These are phyloP conservation scores for Andricus quercusramuli DNA, from an alignment of 2,888 invertebrate species.

Conservation along the genomic window DNA sequence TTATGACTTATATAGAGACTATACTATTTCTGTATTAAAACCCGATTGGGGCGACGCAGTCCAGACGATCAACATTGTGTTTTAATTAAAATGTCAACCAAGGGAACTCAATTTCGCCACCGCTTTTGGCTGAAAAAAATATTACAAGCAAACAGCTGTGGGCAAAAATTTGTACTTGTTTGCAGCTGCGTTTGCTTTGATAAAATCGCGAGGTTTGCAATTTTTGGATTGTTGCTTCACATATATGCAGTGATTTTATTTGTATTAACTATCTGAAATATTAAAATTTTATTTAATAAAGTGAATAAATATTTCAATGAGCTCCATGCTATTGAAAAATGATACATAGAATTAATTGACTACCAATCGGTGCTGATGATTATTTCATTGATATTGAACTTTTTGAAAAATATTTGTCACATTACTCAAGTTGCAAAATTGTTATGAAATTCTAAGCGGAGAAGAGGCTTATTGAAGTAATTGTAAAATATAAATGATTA, in stretches of 20 bases:
- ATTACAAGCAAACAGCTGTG: constrained; percentile 24
- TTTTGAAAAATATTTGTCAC: no score
- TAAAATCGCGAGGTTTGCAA: background rate
- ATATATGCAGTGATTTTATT: background rate
- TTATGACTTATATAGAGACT: constrained; percentile 19
- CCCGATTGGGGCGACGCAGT: constrained; percentile 17
- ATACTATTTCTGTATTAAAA: constrained; percentile 13
- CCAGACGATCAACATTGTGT: constrained; percentile 20
- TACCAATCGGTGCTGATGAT: no score
- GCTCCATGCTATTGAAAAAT: no score
- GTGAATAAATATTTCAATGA: no score
- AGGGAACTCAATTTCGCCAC: constrained; percentile 21
- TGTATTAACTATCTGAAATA: no score
- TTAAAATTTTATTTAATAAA: no score
- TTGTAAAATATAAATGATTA: no score
- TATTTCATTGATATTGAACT: no score
- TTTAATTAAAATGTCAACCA: constrained; percentile 40
- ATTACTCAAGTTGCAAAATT: no score
- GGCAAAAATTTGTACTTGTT: constrained; percentile 7
- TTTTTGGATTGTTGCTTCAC: background rate
- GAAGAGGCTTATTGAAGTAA: no score
- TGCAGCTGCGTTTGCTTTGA: background rate
- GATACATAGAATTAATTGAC: no score
- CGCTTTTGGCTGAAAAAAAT: background rate
- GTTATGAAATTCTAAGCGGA: no score